phyloP scores from a whole-genome alignment of 2,797 vertebrate species.

The Falco columbarius region DNA sequence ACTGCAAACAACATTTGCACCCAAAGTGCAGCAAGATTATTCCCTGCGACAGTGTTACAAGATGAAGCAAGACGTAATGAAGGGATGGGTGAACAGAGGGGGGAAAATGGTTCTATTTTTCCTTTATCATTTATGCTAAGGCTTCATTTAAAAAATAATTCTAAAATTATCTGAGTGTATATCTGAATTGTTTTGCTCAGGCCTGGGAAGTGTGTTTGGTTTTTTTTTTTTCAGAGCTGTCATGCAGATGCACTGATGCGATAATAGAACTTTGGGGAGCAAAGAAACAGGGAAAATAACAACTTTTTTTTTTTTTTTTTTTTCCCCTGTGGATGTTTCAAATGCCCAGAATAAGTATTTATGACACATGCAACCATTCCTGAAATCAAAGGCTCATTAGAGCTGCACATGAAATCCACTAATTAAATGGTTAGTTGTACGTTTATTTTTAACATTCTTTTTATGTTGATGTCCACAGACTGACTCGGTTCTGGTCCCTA shows the following conservation, averaged over 20 bases:
- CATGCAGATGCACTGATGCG: background rate
- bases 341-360: background rate
- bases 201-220: background rate
- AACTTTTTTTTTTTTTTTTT: background rate
- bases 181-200: background rate
- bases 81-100: background rate
- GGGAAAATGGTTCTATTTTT: background rate
- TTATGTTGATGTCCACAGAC: background rate
- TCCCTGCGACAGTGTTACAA: background rate
- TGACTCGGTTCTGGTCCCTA: background rate
- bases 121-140: background rate
- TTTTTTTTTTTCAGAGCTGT: background rate
- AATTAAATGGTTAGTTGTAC: background rate
- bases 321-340: background rate
- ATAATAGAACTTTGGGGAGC: background rate
- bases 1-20: background rate
- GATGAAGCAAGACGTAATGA: background rate
- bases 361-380: background rate
- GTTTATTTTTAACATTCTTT: background rate
- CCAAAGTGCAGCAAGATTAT: background rate
- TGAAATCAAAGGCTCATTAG: conserved; percentile 38
- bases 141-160: background rate
- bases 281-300: background rate
- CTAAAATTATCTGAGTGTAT: background rate
- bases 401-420: background rate